phyloP scores from a whole-genome alignment of 2,797 vertebrate species.

The Coregonus suidteri region DNA sequence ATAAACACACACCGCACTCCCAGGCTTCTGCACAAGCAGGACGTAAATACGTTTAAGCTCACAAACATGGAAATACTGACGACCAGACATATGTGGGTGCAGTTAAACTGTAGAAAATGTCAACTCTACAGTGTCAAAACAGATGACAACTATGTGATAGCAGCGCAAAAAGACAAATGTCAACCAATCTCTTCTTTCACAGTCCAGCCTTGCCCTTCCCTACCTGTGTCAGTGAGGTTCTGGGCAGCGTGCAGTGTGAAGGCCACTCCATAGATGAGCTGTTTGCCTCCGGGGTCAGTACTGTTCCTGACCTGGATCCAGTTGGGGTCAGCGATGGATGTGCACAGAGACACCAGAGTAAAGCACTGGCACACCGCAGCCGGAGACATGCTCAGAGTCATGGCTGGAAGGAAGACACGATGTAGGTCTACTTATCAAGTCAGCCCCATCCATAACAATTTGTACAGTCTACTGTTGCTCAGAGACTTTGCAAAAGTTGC shows the following conservation, averaged over 20 bases:
- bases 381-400: slow-evolving; percentile 54
- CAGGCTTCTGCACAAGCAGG: neutral
- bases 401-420: slow-evolving; percentile 21
- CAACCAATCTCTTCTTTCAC: no score
- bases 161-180: no score
- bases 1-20: neutral
- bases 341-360: slow-evolving; percentile 65
- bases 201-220: no score
- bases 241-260: slow-evolving; percentile 49
- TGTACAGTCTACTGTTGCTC: no score
- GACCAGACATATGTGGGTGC: no score
- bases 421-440: neutral
- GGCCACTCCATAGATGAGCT: slow-evolving; percentile 62
- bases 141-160: no score
- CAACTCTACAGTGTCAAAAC: no score
- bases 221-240: slow-evolving; percentile 60
- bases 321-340: slow-evolving; percentile 62
- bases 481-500: neutral
- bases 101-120: no score
- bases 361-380: slow-evolving; percentile 64
- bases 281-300: slow-evolving; percentile 24
- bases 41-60: neutral
- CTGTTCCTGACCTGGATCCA: slow-evolving; percentile 59
- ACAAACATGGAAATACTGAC: neutral
- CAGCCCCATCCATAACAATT: neutral